Base-by-base conservation (phyloP, 2,797 vertebrate species). In the Mastacembelus armatus region DNA sequence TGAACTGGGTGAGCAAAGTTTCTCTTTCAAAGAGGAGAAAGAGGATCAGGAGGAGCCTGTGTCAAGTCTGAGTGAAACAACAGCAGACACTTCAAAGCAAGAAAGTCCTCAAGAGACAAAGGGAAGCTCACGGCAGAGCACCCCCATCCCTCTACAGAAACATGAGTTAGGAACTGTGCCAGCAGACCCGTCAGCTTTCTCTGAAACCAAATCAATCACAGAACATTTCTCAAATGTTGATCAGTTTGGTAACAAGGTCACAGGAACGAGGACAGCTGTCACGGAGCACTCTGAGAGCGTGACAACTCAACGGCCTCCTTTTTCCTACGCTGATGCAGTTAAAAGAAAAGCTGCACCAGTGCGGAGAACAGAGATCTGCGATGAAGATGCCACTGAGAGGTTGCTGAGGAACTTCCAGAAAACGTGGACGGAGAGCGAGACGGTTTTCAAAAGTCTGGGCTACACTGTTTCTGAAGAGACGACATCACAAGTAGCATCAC, bases 311-410 rank as follows among this genome's bases (percentile, higher is more conserved):
- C 89, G 49, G 21, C 86, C 73, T 18, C 92, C 95, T 4, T 96
- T 96, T 21, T 96, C 96, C 10, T 97, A 97, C 2, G 96, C 96
- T 32, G 96, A 97, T 40, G 95, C 95, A 1, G 95, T 96, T 2
- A 96, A 93, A 70, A 94, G 90, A 63, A 96, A 95, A 40, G 84
- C 92, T 29, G 79, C 93, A 16, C 91, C 93, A 61, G 84, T 73
- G 44, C 85, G 21, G 14, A 69, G 6, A 50, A 77, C 85, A 12
- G 84, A 90, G 43, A 82, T 82, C 14, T 77, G 92, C 2, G 91
- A 91, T 9, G 80, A 89, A 4, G 91, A 93, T 2, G 92, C 95
- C 1, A 93, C 95, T 0, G 91, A 95, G 62, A 93, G 92, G 30
- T 78, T 96, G 84, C 84, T 95, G 63, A 94, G 89, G 65, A 95